Conservation (phyloP, 2,113 vertebrate genomes). For the Sturnus vulgaris region DNA sequence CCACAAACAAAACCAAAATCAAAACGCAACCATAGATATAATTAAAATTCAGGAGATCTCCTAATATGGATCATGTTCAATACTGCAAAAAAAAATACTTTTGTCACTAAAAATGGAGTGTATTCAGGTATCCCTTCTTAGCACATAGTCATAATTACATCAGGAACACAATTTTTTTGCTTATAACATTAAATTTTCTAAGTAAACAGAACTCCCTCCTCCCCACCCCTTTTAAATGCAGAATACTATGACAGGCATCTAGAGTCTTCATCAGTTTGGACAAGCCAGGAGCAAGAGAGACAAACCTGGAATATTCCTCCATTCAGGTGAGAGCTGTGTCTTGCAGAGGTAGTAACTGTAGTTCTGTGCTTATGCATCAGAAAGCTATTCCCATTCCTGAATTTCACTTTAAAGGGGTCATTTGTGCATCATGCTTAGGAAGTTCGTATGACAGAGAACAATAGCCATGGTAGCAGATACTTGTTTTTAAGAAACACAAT, state of each 20-base stretch:
- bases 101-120: not conserved
- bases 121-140: not conserved
- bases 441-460: not conserved
- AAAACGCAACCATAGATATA: not conserved
- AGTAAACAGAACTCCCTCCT: rapidly evolving
- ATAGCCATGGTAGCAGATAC: not conserved
- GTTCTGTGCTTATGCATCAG: not conserved
- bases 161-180: not conserved
- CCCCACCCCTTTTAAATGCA: rapidly evolving
- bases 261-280: not conserved
- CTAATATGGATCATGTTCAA: not conserved
- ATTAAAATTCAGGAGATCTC: not conserved
- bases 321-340: not conserved
- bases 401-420: not conserved
- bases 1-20: not conserved
- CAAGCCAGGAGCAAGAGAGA: not conserved
- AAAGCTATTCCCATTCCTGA: not conserved
- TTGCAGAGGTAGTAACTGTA: not conserved
- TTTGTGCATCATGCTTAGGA: not conserved
- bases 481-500: not conserved
- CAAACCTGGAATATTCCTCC: not conserved
- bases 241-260: not conserved
- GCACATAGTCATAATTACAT: not conserved
- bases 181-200: not conserved
- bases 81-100: not conserved